Percentiles rank a stretch among this genome's conserved stretches.
Evolutionary conservation across 2,113 vertebrate species (phyloP).

Genomic region (Gymnorhina tibicen): DNA sequence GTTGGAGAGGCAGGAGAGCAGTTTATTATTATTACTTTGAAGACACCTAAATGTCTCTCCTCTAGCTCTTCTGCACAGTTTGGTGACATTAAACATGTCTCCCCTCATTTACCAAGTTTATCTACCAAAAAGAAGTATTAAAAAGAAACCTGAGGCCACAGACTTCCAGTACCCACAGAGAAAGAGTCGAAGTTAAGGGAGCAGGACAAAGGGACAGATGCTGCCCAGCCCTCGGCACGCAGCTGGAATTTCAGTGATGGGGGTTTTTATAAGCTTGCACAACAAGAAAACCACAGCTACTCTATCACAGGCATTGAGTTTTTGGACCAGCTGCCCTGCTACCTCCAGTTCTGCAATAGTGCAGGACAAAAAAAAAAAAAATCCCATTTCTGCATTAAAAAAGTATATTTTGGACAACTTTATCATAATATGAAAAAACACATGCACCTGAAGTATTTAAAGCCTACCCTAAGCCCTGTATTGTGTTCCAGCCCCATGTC

Average conservation of each 20-base stretch:
- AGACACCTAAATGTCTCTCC: background rate
- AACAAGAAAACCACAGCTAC: background rate
- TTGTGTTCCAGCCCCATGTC: background rate
- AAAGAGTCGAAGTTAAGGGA: background rate
- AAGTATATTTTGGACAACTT: slow-evolving; percentile 1
- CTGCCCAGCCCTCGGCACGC: background rate
- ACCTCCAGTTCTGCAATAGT: background rate
- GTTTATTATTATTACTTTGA: background rate
- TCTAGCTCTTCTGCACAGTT: background rate
- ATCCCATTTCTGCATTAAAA: background rate
- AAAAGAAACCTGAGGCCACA: background rate
- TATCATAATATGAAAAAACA: slow-evolving; percentile 38
- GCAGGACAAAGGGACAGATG: background rate
- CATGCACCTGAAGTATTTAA: background rate
- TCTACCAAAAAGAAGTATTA: background rate
- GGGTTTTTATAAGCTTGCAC: background rate
- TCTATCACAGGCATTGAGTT: background rate
- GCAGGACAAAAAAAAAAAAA: background rate
- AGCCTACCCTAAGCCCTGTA: background rate
- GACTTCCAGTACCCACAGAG: background rate
- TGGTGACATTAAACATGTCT: background rate
- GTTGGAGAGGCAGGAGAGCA: background rate
- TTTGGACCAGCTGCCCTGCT: background rate
- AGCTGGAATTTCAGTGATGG: background rate
- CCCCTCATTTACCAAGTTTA: background rate